Conservation (phyloP, 2,113 vertebrate species). For the Indicator maculatus region DNA sequence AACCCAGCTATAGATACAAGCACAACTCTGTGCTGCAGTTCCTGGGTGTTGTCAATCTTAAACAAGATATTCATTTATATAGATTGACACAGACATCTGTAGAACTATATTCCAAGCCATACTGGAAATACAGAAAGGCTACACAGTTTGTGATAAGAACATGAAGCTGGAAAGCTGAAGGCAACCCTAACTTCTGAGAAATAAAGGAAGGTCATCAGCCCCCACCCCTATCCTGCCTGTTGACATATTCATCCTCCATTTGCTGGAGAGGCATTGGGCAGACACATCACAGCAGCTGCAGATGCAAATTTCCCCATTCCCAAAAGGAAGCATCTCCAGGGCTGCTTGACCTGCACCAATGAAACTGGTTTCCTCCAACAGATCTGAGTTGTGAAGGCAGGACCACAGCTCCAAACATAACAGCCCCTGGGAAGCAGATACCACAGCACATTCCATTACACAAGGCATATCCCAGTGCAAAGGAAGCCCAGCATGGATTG, state of each 20-base stretch:
- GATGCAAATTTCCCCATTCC: neutral
- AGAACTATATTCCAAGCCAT: neutral
- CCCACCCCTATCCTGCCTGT: neutral
- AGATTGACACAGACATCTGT: neutral
- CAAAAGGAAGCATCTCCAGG: neutral
- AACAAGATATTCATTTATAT: neutral
- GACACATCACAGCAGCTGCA: neutral
- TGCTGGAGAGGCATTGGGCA: neutral
- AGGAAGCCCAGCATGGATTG: neutral
- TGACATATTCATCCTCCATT: neutral
- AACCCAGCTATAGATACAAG: neutral
- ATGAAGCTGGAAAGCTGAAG: neutral
- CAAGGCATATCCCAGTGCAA: neutral
- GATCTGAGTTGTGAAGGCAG: neutral
- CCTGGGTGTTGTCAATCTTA: neutral
- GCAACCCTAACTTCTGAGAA: neutral
- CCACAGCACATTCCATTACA: rapidly evolving
- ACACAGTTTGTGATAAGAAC: neutral
- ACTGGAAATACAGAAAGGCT: neutral
- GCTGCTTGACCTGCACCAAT: neutral
- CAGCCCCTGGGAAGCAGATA: neutral
- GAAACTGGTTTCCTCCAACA: neutral
- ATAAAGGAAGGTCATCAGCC: neutral
- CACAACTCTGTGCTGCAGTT: neutral
- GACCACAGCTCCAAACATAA: neutral